A percentile compares a stretch with the other conserved stretches of the same genome.
These are phyloP conservation scores for Cyaniris semiargus DNA, from an alignment of 2,888 invertebrate genomes.

Conservation along the genomic window DNA sequence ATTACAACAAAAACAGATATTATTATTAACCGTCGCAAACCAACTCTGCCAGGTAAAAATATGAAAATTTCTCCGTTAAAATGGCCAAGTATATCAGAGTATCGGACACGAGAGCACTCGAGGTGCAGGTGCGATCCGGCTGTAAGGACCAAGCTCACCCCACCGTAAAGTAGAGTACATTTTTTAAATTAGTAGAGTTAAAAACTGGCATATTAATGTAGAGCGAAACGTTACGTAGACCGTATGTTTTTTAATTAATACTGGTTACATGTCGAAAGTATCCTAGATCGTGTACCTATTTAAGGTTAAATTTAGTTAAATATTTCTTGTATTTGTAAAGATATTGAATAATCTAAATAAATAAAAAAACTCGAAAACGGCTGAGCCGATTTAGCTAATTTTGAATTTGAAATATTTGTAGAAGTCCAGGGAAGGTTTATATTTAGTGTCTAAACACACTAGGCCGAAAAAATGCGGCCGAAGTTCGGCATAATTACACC, in stretches of 20 bases:
- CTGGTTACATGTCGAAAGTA: not conserved
- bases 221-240: not conserved
- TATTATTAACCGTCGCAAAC: not conserved
- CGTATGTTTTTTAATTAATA: conserved; percentile 5
- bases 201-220: not conserved
- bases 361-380: too few relatives aligned
- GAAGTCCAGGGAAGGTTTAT: too few relatives aligned
- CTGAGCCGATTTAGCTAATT: too few relatives aligned
- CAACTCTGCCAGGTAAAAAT: not conserved
- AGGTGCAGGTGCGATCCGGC: not conserved
- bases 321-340: too few relatives aligned
- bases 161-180: not conserved
- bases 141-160: not conserved
- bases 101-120: not conserved
- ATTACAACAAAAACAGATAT: not conserved
- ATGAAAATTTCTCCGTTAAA: not conserved
- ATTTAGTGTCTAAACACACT: too few relatives aligned
- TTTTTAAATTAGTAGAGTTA: conserved; percentile 6
- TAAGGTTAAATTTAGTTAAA: too few relatives aligned
- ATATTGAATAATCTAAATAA: too few relatives aligned
- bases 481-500: too few relatives aligned
- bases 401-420: too few relatives aligned
- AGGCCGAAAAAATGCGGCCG: too few relatives aligned
- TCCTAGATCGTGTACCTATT: too few relatives aligned
- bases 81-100: conserved; percentile 1